Percentiles rank a stretch among this genome's conserved stretches.
phyloP scores from a whole-genome alignment of 1,140 invertebrate species.

The Drosophila varians region DNA sequence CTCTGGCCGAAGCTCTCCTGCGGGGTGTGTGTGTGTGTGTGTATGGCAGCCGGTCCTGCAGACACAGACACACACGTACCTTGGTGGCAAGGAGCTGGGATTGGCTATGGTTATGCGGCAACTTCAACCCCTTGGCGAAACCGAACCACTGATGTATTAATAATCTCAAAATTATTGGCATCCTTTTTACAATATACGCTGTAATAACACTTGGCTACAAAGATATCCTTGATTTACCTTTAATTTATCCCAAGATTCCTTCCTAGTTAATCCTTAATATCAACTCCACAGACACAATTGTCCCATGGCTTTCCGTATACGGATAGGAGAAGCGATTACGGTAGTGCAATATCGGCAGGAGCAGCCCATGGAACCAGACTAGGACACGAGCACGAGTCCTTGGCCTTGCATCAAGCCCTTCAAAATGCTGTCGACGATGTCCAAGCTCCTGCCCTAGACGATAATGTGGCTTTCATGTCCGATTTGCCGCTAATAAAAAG shows the following conservation, averaged over 20 bases:
- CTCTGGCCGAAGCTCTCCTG: conserved; percentile 1
- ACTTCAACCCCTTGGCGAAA: conserved; percentile 63
- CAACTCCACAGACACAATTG: conserved; percentile 70
- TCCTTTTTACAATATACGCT: conserved; percentile 13
- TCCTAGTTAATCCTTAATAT: neutral
- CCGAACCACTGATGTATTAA: conserved; percentile 38
- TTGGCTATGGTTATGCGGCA: conserved; percentile 63
- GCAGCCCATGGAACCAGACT: conserved; percentile 73
- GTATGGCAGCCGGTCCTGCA: conserved; percentile 38
- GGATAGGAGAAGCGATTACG: conserved; percentile 80
- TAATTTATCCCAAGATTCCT: neutral
- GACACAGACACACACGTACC: conserved; percentile 22
- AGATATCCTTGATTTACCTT: neutral
- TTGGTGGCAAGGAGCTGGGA: conserved; percentile 63
- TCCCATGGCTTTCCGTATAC: conserved; percentile 83
- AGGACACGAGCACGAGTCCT: conserved; percentile 85
- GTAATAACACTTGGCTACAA: conserved; percentile 12
- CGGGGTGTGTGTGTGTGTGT: conserved; percentile 3
- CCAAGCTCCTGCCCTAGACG: conserved; percentile 92
- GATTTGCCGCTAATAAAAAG: conserved; percentile 94
- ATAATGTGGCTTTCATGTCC: conserved; percentile 93
- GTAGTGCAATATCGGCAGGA: conserved; percentile 75
- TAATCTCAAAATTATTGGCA: conserved; percentile 41
- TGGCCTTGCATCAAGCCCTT: conserved; percentile 87
- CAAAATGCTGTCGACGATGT: conserved; percentile 90